A percentile compares a stretch with the other conserved stretches of the same genome.
Evolutionary conservation across 2,888 invertebrate genomes (phyloP).

Genomic region (Lasioglossum leucozonium): DNA sequence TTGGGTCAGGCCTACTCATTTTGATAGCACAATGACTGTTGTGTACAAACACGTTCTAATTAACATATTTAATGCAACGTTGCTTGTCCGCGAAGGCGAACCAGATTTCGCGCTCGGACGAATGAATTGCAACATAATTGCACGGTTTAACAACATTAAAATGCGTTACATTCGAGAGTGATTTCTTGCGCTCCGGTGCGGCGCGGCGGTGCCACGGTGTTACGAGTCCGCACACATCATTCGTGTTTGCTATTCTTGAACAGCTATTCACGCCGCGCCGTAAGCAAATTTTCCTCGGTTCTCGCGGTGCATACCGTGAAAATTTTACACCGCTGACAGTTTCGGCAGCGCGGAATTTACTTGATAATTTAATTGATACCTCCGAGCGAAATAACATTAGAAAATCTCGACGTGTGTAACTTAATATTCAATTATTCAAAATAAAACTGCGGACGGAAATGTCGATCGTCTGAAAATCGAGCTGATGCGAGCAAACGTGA

Average conservation of each 20-base stretch:
- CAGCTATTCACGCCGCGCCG: conserved; percentile 1
- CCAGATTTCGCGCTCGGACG: conserved; percentile 22
- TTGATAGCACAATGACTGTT: conserved; percentile 8
- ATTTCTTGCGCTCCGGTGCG: conserved; percentile 19
- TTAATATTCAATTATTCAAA: background rate
- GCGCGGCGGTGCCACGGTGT: background rate
- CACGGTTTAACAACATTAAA: conserved; percentile 34
- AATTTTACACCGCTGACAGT: background rate
- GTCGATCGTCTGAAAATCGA: background rate
- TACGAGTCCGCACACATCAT: background rate
- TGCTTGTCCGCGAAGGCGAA: conserved; percentile 29
- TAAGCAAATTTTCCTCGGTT: conserved; percentile 6
- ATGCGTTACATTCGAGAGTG: conserved; percentile 35
- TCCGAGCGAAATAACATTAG: background rate
- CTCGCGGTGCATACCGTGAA: background rate
- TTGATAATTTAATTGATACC: background rate
- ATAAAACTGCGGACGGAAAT: background rate
- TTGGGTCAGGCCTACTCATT: conserved; percentile 24
- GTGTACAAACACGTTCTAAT: conserved; percentile 15
- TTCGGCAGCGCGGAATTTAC: background rate
- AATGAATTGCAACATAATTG: conserved; percentile 49
- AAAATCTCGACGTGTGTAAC: background rate
- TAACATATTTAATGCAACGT: conserved; percentile 37
- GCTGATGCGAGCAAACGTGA: background rate
- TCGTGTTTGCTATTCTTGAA: conserved; percentile 9